phyloP scores from a whole-genome alignment of 1,140 invertebrate species.

The Drosophila kanapiae region DNA sequence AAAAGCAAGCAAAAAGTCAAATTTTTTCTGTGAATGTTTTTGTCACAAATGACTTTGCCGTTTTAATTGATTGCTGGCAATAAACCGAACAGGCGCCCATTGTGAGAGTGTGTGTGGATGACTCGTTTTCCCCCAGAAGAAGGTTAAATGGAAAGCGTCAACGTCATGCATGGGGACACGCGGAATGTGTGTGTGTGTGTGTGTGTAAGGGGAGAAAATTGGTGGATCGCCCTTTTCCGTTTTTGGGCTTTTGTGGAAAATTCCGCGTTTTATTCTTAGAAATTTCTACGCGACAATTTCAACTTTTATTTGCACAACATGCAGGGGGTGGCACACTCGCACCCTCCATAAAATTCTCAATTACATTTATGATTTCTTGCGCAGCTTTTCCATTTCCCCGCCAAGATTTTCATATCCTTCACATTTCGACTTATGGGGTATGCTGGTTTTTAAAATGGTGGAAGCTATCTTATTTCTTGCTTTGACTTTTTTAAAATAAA shows the following conservation, averaged over 20 bases:
- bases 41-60: conserved; percentile 80
- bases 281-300: conserved; percentile 75
- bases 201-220: conserved; percentile 2
- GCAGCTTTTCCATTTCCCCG: conserved; percentile 44
- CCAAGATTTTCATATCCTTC: conserved; percentile 52
- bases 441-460: not conserved
- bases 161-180: conserved; percentile 55
- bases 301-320: conserved; percentile 72
- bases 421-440: not conserved
- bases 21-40: conserved; percentile 79
- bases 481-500: not conserved
- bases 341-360: conserved; percentile 74
- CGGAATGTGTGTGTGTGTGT: conserved; percentile 6
- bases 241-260: conserved; percentile 62
- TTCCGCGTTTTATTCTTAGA: conserved; percentile 72
- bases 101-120: conserved; percentile 33
- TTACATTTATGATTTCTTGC: conserved; percentile 83
- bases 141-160: conserved; percentile 80
- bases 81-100: conserved; percentile 78
- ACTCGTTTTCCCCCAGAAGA: conserved; percentile 10
- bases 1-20: conserved; percentile 63
- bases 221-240: conserved; percentile 48
- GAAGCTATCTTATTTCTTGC: not conserved
- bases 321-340: conserved; percentile 11
- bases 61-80: conserved; percentile 81